Evolutionary conservation across 2,113 vertebrate species (phyloP).

Genomic region (Hippocampus comes): DNA sequence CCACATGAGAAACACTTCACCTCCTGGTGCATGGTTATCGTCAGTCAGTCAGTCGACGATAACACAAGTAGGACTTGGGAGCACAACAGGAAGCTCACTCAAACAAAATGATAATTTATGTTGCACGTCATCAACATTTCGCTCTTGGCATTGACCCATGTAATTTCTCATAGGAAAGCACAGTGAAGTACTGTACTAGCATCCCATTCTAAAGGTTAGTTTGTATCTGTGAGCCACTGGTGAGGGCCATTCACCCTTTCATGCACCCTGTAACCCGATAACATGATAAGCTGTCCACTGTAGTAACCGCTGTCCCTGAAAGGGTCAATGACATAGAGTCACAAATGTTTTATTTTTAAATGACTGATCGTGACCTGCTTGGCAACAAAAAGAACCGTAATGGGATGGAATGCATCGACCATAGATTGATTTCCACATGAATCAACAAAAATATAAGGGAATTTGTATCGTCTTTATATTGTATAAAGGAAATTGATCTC

Average conservation of each 20-base stretch:
- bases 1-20: conserved; percentile 8
- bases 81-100: conserved; percentile 25
- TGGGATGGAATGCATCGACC: conserved; percentile 24
- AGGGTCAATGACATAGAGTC: not conserved
- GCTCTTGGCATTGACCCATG: not conserved
- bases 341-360: not conserved
- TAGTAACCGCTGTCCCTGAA: too few relatives aligned
- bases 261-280: too few relatives aligned
- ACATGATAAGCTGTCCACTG: too few relatives aligned
- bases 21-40: conserved; percentile 50
- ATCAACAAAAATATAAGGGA: not conserved
- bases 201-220: not conserved
- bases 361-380: not conserved
- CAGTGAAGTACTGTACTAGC: too few relatives aligned
- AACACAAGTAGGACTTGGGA: conserved; percentile 28
- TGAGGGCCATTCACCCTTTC: too few relatives aligned
- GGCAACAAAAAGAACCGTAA: not conserved
- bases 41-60: conserved; percentile 19
- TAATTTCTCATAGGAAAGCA: not conserved
- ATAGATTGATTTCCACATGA: not conserved
- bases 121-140: not conserved
- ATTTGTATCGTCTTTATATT: too few relatives aligned
- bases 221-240: not conserved
- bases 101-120: not conserved
- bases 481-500: too few relatives aligned